A percentile compares a stretch with the other conserved stretches of the same genome.
These are phyloP conservation scores for Chaenogobius annularis DNA, from an alignment of 2,113 vertebrate genomes.

Conservation along the genomic window DNA sequence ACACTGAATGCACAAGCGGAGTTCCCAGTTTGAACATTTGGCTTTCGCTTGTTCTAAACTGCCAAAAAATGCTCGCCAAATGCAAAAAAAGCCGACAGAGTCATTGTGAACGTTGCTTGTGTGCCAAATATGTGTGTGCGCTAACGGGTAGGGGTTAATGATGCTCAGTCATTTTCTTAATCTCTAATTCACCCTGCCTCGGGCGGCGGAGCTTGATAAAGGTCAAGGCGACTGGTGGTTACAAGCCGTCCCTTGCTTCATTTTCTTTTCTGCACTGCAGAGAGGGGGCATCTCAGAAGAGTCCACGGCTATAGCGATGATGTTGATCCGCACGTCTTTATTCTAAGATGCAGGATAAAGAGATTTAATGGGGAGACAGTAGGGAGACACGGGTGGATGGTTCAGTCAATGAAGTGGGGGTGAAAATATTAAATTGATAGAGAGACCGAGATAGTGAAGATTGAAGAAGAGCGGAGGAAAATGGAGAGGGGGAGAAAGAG, in stretches of 20 bases:
- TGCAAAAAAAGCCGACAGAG: constrained; percentile 25
- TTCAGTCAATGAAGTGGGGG: constrained; percentile 47
- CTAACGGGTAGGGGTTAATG: constrained; percentile 57
- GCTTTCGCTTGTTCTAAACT: constrained; percentile 29
- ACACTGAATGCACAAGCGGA: constrained; percentile 38
- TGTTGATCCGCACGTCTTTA: constrained; percentile 40
- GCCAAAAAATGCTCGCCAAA: constrained; percentile 29
- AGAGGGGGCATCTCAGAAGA: constrained; percentile 27
- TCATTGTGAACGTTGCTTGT: constrained; percentile 29
- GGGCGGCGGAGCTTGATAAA: constrained; percentile 66
- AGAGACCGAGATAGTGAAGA: constrained; percentile 38
- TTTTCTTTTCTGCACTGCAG: constrained; percentile 46
- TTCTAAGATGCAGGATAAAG: constrained; percentile 60
- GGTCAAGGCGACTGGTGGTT: constrained; percentile 72
- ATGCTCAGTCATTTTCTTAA: constrained; percentile 72
- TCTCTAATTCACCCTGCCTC: constrained; percentile 64
- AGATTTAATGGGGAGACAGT: constrained; percentile 52
- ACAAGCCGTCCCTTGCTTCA: constrained; percentile 60
- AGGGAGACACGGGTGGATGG: constrained; percentile 39
- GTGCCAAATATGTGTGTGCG: constrained; percentile 31
- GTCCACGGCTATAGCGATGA: constrained; percentile 29
- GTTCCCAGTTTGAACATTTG: constrained; percentile 42
- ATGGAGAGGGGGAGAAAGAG: constrained; percentile 42
- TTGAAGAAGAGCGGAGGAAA: constrained; percentile 38
- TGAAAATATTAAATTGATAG: constrained; percentile 62